A percentile compares a stretch with the other conserved stretches of the same genome.
phyloP scores from a whole-genome alignment of 2,797 vertebrate genomes.

The Sebastes trivittatus region DNA sequence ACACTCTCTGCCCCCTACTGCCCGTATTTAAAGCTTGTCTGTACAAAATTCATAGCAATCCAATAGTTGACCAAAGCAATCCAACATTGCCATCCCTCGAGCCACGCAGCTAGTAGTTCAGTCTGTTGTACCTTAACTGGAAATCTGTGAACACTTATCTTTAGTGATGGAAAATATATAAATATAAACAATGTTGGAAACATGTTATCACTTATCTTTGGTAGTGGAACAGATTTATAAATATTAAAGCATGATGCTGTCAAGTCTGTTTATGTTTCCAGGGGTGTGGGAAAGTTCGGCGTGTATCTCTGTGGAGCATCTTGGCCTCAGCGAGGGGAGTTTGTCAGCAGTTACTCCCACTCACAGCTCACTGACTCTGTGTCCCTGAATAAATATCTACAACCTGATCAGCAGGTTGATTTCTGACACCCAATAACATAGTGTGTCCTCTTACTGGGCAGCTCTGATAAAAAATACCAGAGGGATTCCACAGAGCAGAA shows the following conservation, averaged over 20 bases:
- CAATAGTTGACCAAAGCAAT: too few species aligned
- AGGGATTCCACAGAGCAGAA: conserved; percentile 12
- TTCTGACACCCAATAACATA: conserved; percentile 8
- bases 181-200: conserved; percentile 19
- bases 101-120: background rate
- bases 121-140: background rate
- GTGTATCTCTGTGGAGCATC: conserved; percentile 26
- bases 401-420: background rate
- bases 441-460: background rate
- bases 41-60: background rate
- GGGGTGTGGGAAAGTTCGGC: background rate
- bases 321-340: conserved; percentile 11
- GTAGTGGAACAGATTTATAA: background rate
- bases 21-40: background rate
- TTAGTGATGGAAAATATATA: background rate
- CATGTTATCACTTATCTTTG: background rate
- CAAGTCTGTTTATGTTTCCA: conserved; percentile 35
- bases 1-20: conserved; percentile 51
- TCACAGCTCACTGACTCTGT: background rate
- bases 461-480: conserved; percentile 20
- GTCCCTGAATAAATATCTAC: background rate
- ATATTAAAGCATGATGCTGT: conserved; percentile 7
- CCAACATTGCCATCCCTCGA: background rate
- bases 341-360: conserved; percentile 34
- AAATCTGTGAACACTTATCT: background rate